Evolutionary conservation across 2,113 vertebrate genomes (phyloP), one percentile per base, ranked within the genome.

Genomic region (Tupaia chinensis): DNA sequence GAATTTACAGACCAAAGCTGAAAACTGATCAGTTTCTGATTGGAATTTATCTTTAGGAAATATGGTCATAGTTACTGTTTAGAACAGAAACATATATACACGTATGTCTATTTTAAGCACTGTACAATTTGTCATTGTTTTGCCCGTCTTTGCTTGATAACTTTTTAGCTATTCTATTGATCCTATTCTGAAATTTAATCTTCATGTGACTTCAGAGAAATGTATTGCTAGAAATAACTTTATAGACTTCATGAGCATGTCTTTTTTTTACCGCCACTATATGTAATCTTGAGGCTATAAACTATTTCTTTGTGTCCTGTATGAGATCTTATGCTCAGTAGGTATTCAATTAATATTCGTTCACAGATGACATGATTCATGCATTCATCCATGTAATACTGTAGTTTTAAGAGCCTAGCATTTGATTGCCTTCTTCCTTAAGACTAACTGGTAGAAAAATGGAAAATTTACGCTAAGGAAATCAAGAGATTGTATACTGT

Each of bases 391-490:
- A 61, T 34, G 12, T 22, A 65, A 66, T 9, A 44, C 5, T 4
- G 44, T 44, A 23, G 9, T 65, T 83, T 86, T 61, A 81, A 87
- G 2, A 88, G 8, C 9, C 15, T 83, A 44, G 7, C 19, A 32
- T 70, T 74, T 78, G 23, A 72, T 87, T 94, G 92, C 80, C 15
- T 95, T 32, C 7, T 87, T 66, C 15, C 84, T 6, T 89, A 14
- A 87, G 15, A 80, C 19, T 77, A n/a, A 92, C 13, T 66, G 3
- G 22, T 14, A 86, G 68, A 92, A 92, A 65, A 81, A 14, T 25
- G 87, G 29, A 88, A 29, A 29, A 88, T 66, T 69, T 78, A 74
- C 7, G 85, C 20, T 29, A 65, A 32, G 23, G 2, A 34, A 5
- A n/a, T 81, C 63, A 66, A 81, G 29, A 54, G 12, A 2, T 61